Conservation (phyloP, 2,113 vertebrate genomes). For the Ceratotherium simum region DNA sequence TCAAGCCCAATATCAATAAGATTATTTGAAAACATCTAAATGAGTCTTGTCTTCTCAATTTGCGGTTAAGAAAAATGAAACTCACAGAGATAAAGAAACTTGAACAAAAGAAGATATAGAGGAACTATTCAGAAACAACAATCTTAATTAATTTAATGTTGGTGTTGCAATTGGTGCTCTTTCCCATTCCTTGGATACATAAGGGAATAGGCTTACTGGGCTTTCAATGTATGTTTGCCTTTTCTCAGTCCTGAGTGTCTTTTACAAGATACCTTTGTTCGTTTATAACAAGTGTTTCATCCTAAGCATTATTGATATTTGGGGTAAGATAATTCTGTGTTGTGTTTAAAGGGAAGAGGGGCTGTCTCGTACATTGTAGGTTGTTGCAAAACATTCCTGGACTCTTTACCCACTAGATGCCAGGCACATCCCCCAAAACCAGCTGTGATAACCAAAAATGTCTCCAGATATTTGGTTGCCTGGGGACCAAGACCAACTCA, state of each 20-base stretch:
- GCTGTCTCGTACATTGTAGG: neutral
- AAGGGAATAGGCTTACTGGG: neutral
- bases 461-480: neutral
- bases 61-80: neutral
- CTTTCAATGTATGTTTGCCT: neutral
- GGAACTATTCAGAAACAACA: neutral
- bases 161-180: neutral
- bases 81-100: neutral
- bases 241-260: neutral
- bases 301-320: neutral
- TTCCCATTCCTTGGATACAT: neutral
- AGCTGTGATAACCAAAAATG: neutral
- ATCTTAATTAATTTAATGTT: neutral
- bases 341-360: neutral
- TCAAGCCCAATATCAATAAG: neutral
- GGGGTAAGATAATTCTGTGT: neutral
- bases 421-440: neutral
- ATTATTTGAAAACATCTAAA: neutral
- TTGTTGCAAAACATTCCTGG: neutral
- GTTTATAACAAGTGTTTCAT: neutral
- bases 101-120: neutral
- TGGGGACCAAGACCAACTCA: neutral
- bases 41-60: neutral
- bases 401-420: neutral
- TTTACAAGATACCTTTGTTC: neutral